These are phyloP conservation scores for Marisa cornuarietis DNA, from an alignment of 1,140 invertebrate genomes.

Conservation along the genomic window DNA sequence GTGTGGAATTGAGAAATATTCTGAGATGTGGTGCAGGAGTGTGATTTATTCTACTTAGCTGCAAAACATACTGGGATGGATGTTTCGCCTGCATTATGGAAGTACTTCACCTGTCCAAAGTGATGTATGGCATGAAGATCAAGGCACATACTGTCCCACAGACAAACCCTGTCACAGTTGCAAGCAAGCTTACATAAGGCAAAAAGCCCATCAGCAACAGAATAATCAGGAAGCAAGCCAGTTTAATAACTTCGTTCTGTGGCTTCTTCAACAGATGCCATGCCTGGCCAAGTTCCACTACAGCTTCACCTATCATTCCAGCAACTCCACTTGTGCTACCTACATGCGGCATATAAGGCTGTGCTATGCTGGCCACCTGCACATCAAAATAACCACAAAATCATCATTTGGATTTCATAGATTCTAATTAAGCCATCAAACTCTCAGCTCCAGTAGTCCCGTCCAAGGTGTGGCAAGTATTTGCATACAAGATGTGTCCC, in stretches of 20 bases:
- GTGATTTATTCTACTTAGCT: conserved; percentile 30
- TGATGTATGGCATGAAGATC: conserved; percentile 51
- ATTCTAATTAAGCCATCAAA: no score
- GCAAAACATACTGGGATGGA: conserved; percentile 22
- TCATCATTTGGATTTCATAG: no score
- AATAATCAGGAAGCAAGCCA: conserved; percentile 32
- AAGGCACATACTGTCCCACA: conserved; percentile 43
- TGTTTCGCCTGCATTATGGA: conserved; percentile 1
- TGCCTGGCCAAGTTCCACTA: conserved; percentile 54
- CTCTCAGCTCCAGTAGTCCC: no score
- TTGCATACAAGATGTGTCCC: no score
- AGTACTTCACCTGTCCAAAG: conserved; percentile 40
- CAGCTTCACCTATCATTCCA: conserved; percentile 48
- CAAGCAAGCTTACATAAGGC: conserved; percentile 48
- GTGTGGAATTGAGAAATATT: conserved; percentile 26
- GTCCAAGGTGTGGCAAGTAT: no score
- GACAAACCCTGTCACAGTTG: conserved; percentile 44
- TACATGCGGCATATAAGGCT: conserved; percentile 48
- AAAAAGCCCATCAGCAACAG: conserved; percentile 48
- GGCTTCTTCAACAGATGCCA: conserved; percentile 49
- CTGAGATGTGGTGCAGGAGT: conserved; percentile 29
- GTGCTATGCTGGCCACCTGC: conserved; percentile 7
- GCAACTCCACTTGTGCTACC: conserved; percentile 48
- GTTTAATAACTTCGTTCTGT: conserved; percentile 43
- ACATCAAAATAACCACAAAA: not conserved